These are phyloP conservation scores for Limosa lapponica DNA, from an alignment of 2,797 vertebrate genomes.

Conservation along the genomic window DNA sequence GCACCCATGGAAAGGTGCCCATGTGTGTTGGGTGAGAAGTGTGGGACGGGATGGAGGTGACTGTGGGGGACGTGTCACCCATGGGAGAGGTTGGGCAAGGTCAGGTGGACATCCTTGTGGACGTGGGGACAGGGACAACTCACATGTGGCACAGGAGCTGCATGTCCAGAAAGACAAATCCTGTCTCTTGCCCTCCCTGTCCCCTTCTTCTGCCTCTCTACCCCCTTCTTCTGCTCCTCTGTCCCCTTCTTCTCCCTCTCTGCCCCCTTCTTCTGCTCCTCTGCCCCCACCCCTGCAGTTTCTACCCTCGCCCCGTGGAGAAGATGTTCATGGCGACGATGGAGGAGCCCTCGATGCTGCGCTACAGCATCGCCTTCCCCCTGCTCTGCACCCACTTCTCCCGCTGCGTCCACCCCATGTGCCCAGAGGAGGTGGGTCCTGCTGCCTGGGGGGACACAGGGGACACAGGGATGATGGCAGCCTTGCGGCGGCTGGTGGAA, in stretches of 20 bases:
- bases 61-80: not conserved
- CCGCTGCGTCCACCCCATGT: constrained; percentile 83
- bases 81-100: too few species aligned
- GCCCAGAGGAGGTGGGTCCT: constrained; percentile 89
- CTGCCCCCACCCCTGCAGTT: constrained; percentile 71
- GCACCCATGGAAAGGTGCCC: fast-evolving
- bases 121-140: not conserved
- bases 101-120: not conserved
- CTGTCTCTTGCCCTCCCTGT: not conserved
- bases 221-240: not conserved
- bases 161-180: not conserved
- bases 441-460: fast-evolving
- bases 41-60: not conserved
- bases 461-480: not conserved
- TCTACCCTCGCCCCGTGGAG: constrained; percentile 86
- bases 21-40: fast-evolving
- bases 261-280: not conserved
- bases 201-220: not conserved
- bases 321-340: constrained; percentile 85
- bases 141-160: fast-evolving
- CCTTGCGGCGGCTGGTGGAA: not conserved
- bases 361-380: constrained; percentile 86
- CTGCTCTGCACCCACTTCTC: constrained; percentile 85
- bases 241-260: not conserved
- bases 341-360: constrained; percentile 84